These are phyloP conservation scores for Brachypterus glaber DNA, from an alignment of 2,888 invertebrate genomes.

Conservation along the genomic window DNA sequence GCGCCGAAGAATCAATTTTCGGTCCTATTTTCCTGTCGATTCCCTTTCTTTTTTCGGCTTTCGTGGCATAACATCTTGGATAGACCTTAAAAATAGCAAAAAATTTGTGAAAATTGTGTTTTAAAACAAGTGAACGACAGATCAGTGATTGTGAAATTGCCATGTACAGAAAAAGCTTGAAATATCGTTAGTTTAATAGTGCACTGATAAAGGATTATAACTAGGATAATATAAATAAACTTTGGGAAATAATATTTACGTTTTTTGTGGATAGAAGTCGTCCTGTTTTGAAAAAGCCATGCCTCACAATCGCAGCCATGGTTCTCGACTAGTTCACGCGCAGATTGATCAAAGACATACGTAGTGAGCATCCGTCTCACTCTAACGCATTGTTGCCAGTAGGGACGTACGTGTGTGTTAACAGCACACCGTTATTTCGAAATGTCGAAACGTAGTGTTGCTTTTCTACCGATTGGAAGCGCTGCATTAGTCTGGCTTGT, in stretches of 20 bases:
- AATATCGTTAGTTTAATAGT: too few species aligned
- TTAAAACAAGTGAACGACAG: conserved; percentile 24
- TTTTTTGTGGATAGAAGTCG: conserved; percentile 34
- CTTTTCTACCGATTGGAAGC: conserved; percentile 43
- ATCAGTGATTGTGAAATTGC: conserved; percentile 12
- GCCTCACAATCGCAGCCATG: conserved; percentile 54
- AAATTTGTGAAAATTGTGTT: conserved; percentile 26
- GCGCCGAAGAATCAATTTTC: conserved; percentile 46
- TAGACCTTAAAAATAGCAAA: conserved; percentile 30
- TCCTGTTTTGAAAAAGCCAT: conserved; percentile 41
- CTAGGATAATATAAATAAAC: too few species aligned
- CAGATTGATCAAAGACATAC: conserved; percentile 25
- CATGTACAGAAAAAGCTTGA: conserved; percentile 1
- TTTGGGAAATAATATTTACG: conserved; percentile 40
- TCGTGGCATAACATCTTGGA: conserved; percentile 35
- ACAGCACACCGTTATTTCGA: conserved; percentile 23
- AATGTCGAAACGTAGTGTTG: conserved; percentile 22
- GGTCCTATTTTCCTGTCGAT: conserved; percentile 39
- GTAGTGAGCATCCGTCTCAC: conserved; percentile 16
- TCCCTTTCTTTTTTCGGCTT: conserved; percentile 39
- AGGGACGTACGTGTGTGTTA: conserved; percentile 28
- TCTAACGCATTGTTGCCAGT: conserved; percentile 14
- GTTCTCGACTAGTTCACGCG: conserved; percentile 33
- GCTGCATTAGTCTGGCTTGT: conserved; percentile 67
- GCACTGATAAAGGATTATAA: too few species aligned